phyloP scores from a whole-genome alignment of 2,888 invertebrate species.

The Sarcophaga variegata region DNA sequence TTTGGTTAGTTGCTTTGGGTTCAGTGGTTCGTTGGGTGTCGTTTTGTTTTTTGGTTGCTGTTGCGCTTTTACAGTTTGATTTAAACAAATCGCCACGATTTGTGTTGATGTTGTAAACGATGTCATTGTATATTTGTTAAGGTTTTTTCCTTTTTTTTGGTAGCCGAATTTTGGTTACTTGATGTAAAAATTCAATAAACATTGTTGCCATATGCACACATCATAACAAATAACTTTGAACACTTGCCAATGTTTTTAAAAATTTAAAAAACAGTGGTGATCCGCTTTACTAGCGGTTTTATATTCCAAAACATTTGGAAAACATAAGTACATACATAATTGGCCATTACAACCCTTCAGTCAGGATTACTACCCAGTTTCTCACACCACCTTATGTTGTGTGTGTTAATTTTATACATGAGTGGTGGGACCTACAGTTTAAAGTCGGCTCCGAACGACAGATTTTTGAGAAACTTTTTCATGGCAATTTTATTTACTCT shows the following conservation, averaged over 20 bases:
- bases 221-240: neutral
- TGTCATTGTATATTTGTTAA: conserved; percentile 63
- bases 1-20: conserved; percentile 14
- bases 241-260: neutral
- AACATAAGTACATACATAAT: no score
- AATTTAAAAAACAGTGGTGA: neutral
- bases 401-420: no score
- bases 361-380: no score
- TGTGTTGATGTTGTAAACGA: conserved; percentile 70
- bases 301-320: no score
- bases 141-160: conserved; percentile 49
- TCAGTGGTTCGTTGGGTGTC: conserved; percentile 18
- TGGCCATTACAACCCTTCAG: no score
- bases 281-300: no score
- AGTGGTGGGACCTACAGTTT: no score
- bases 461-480: no score
- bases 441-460: no score
- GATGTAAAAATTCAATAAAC: neutral
- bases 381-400: no score
- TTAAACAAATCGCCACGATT: conserved; percentile 74
- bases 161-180: conserved; percentile 23
- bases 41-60: neutral
- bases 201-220: conserved; percentile 52
- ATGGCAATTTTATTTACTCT: no score
- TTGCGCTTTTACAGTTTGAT: conserved; percentile 72